phyloP scores from a whole-genome alignment of 1,140 invertebrate species.

The Lepidurus apus region DNA sequence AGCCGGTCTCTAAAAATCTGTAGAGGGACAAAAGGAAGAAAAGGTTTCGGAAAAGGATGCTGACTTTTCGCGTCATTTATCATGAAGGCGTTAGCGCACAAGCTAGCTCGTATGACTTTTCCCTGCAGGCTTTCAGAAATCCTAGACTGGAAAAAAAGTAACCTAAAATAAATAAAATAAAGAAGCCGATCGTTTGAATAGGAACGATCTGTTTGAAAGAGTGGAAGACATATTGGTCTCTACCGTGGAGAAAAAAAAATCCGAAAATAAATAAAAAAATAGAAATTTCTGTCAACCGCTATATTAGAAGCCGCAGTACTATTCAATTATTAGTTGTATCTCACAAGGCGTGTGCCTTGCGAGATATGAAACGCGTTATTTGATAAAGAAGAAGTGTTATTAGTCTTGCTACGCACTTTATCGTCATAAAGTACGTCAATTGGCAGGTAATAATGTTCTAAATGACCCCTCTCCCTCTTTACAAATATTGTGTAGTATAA shows the following conservation, averaged over 20 bases:
- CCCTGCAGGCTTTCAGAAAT: background rate
- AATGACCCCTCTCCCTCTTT: background rate
- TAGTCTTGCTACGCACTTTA: background rate
- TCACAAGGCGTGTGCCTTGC: background rate
- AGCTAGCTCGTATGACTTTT: background rate
- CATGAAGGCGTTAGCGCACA: constrained; percentile 8
- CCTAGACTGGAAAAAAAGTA: background rate
- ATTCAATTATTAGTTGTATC: no score
- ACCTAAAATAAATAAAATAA: no score
- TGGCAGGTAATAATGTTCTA: background rate
- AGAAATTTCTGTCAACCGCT: background rate
- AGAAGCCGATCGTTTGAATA: constrained; percentile 2
- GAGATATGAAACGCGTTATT: background rate
- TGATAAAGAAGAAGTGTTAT: background rate
- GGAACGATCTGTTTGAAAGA: constrained; percentile 7
- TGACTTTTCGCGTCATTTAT: constrained; percentile 2
- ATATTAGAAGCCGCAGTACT: background rate
- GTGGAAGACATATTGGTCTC: background rate
- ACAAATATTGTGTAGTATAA: no score
- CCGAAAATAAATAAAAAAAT: no score
- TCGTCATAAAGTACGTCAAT: background rate
- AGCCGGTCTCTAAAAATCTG: background rate
- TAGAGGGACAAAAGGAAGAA: background rate
- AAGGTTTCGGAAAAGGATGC: background rate
- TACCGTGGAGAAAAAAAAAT: background rate